Conservation (phyloP, 2,888 invertebrate genomes). For the Tipula lateralis region DNA sequence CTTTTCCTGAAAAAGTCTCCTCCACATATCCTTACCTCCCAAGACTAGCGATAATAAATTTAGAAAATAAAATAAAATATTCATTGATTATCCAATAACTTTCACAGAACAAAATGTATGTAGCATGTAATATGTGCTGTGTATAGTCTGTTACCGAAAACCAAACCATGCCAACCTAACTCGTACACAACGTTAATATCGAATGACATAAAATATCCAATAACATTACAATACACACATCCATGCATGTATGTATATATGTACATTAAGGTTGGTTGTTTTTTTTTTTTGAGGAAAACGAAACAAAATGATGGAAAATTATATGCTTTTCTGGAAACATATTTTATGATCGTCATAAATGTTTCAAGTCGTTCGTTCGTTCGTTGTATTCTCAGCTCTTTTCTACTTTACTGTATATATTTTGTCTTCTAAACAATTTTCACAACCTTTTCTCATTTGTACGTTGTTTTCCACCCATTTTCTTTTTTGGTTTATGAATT, state of each 20-base stretch:
- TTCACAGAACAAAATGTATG: background rate
- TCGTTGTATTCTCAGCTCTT: background rate
- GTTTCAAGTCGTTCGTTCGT: background rate
- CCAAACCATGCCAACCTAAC: background rate
- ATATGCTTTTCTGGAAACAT: background rate
- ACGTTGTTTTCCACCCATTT: background rate
- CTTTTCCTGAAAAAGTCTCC: background rate
- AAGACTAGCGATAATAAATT: background rate
- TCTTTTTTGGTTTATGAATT: conserved; percentile 5
- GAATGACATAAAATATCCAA: conserved; percentile 11
- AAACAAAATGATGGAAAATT: background rate
- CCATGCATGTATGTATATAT: background rate
- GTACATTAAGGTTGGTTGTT: background rate
- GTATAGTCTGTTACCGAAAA: background rate
- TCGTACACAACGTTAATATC: background rate
- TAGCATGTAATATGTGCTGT: background rate
- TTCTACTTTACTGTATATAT: background rate
- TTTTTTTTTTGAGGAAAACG: background rate
- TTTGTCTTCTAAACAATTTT: background rate
- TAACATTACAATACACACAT: conserved; percentile 2
- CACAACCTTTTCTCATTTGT: background rate
- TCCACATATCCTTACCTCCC: background rate
- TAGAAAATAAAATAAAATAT: background rate
- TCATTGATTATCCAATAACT: conserved; percentile 1
- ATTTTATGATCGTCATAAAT: conserved; percentile 1